Percentiles rank a stretch among this genome's conserved stretches.
These are phyloP conservation scores for Melitaea cinxia DNA, from an alignment of 1,140 invertebrate species.

Conservation along the genomic window DNA sequence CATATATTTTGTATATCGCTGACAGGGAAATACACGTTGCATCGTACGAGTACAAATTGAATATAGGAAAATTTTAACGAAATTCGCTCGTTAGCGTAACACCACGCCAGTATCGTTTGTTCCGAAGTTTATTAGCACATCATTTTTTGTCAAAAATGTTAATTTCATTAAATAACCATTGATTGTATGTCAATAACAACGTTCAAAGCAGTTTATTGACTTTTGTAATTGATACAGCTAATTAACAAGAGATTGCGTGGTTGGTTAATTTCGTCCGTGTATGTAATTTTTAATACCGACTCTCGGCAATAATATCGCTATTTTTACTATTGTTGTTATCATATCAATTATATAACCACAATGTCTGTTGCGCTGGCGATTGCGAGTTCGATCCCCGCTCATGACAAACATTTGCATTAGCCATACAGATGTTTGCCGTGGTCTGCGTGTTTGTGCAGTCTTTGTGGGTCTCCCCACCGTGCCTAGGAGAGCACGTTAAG, in stretches of 20 bases:
- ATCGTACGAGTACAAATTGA: neutral
- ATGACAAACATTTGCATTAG: too few species aligned
- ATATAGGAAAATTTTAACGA: neutral
- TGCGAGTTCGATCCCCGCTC: too few species aligned
- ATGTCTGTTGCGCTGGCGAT: too few species aligned
- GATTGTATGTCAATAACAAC: slow-evolving; percentile 23
- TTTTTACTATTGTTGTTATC: too few species aligned
- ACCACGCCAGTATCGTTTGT: neutral
- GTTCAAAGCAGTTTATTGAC: slow-evolving; percentile 32
- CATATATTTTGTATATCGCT: neutral
- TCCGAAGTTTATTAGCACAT: neutral
- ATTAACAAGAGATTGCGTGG: slow-evolving; percentile 48
- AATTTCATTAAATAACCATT: slow-evolving; percentile 15
- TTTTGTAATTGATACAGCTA: slow-evolving; percentile 57
- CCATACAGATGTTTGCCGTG: too few species aligned
- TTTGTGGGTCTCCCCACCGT: too few species aligned
- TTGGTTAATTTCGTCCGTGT: slow-evolving; percentile 7
- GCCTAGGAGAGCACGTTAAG: too few species aligned
- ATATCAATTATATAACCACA: too few species aligned
- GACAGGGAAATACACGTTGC: neutral
- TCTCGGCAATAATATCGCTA: neutral
- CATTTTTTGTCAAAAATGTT: neutral
- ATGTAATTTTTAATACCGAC: neutral
- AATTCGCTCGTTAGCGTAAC: neutral
- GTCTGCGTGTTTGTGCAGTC: too few species aligned